Evolutionary conservation across 2,888 invertebrate genomes (phyloP).

Genomic region (Epinotia brunnichana): DNA sequence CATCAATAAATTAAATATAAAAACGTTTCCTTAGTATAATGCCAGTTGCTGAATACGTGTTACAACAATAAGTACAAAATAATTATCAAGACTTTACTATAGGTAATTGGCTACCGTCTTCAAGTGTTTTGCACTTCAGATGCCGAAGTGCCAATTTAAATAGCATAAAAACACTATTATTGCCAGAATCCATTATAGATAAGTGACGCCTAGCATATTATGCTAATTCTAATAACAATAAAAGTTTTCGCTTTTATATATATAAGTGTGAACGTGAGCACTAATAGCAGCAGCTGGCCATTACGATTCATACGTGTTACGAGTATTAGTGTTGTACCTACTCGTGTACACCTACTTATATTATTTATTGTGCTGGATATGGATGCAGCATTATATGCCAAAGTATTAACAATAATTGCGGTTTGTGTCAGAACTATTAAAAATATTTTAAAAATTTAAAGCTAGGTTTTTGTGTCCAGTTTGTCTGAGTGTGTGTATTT

Average conservation of each 20-base stretch:
- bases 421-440: not conserved
- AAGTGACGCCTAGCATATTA: not conserved
- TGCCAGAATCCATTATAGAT: not conserved
- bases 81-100: not conserved
- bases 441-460: too few relatives aligned
- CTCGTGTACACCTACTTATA: too few relatives aligned
- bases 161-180: slow-evolving; percentile 3
- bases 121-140: slow-evolving; percentile 24
- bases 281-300: not conserved
- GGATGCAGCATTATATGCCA: too few relatives aligned
- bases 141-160: slow-evolving; percentile 14
- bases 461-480: too few relatives aligned
- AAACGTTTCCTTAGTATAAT: not conserved
- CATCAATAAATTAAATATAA: too few relatives aligned
- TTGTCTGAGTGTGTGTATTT: too few relatives aligned
- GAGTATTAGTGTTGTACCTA: not conserved
- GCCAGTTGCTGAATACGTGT: not conserved
- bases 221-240: not conserved
- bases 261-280: not conserved
- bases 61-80: not conserved
- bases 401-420: too few relatives aligned
- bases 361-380: not conserved
- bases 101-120: not conserved
- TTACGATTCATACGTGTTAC: not conserved
- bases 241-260: not conserved